Percentiles rank a stretch among this genome's conserved stretches.
These are phyloP conservation scores for Triops cancriformis DNA, from an alignment of 1,140 invertebrate species.

Conservation along the genomic window DNA sequence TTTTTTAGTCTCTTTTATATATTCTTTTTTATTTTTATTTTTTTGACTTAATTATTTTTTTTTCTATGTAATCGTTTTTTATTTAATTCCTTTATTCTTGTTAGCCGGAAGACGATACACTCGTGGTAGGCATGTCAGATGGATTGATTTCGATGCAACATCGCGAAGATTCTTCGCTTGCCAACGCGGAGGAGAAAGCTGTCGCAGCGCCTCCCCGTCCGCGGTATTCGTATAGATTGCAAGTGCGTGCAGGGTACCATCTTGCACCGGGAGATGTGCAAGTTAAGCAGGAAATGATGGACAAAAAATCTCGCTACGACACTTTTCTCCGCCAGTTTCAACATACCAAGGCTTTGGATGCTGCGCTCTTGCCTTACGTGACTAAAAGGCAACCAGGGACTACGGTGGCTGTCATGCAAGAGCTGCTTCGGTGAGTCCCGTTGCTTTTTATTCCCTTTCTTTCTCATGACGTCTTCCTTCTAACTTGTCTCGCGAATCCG, in stretches of 20 bases:
- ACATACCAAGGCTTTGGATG: conserved; percentile 68
- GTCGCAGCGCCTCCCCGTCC: not conserved
- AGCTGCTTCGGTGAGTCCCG: conserved; percentile 52
- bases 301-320: conserved; percentile 46
- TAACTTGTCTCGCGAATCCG: not conserved
- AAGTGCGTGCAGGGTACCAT: conserved; percentile 30
- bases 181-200: not conserved
- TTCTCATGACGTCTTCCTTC: conserved; percentile 14
- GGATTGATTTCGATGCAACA: conserved; percentile 77
- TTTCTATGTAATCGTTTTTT: conserved; percentile 24
- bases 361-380: conserved; percentile 53
- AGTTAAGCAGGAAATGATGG: conserved; percentile 38
- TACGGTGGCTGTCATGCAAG: conserved; percentile 69
- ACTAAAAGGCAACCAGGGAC: conserved; percentile 59
- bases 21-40: too few species aligned
- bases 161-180: conserved; percentile 47
- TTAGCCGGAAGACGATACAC: conserved; percentile 67
- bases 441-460: conserved; percentile 17
- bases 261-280: conserved; percentile 46
- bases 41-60: conserved; percentile 3
- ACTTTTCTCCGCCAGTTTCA: conserved; percentile 66
- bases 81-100: conserved; percentile 35
- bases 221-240: conserved; percentile 1
- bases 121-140: conserved; percentile 86
- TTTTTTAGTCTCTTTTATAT: too few species aligned